These are phyloP conservation scores for Acleris laterana DNA, from an alignment of 2,888 invertebrate genomes.

Conservation along the genomic window DNA sequence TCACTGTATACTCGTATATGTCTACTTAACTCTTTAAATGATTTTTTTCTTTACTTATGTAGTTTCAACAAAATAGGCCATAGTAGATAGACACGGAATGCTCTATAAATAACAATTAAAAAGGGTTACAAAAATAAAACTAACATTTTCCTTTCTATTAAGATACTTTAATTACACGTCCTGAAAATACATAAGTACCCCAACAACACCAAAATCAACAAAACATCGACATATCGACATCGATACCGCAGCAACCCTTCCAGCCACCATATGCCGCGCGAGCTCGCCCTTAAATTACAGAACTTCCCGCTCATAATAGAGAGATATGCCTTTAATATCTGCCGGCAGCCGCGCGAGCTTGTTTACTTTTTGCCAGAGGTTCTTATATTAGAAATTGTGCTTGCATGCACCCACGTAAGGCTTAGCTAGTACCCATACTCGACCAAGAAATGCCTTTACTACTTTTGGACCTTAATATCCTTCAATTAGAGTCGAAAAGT, in stretches of 20 bases:
- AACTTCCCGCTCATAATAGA: conserved; percentile 84
- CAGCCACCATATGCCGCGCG: conserved; percentile 74
- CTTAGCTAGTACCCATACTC: conserved; percentile 15
- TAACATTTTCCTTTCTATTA: too few relatives aligned
- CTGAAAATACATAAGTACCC: too few relatives aligned
- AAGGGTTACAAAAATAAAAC: too few relatives aligned
- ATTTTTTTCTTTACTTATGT: too few relatives aligned
- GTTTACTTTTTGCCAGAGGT: conserved; percentile 79
- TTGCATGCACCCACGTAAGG: conserved; percentile 38
- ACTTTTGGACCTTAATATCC: too few relatives aligned
- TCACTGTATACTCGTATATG: too few relatives aligned
- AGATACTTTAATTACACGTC: too few relatives aligned
- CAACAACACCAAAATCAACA: neutral
- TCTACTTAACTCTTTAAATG: too few relatives aligned
- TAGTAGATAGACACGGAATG: too few relatives aligned
- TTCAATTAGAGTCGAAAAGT: too few relatives aligned
- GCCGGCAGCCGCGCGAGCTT: conserved; percentile 74
- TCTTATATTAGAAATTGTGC: conserved; percentile 76
- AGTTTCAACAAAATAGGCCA: too few relatives aligned
- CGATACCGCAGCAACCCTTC: conserved; percentile 62
- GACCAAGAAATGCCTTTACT: neutral
- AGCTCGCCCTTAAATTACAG: conserved; percentile 81
- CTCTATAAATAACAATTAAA: too few relatives aligned
- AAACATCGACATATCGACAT: conserved; percentile 40
- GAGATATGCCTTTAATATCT: conserved; percentile 85